Percentiles rank a stretch among this genome's conserved stretches.
These are phyloP conservation scores for Motacilla alba DNA, from an alignment of 2,113 vertebrate species.

Conservation along the genomic window DNA sequence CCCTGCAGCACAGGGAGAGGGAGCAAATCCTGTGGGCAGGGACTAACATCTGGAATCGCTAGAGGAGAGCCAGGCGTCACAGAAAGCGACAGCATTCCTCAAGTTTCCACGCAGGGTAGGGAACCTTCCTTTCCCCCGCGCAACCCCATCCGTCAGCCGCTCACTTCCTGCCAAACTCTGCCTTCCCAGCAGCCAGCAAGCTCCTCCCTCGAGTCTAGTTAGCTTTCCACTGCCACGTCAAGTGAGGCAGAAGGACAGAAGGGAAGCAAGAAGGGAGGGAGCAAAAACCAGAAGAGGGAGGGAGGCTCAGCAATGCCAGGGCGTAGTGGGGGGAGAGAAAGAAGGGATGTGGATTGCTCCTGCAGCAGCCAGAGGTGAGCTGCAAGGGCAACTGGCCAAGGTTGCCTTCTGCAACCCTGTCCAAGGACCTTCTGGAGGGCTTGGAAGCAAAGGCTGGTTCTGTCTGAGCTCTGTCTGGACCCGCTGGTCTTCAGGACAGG, in stretches of 20 bases:
- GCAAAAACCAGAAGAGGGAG: slow-evolving; percentile 59
- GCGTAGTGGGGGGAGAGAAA: slow-evolving; percentile 15
- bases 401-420: not conserved
- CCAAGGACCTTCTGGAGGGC: slow-evolving; percentile 22
- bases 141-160: slow-evolving; percentile 76
- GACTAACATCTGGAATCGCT: slow-evolving; percentile 95
- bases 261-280: slow-evolving; percentile 65
- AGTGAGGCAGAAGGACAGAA: slow-evolving; percentile 77
- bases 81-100: slow-evolving; percentile 86
- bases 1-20: slow-evolving; percentile 75
- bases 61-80: slow-evolving; percentile 76
- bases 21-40: slow-evolving; percentile 50
- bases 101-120: slow-evolving; percentile 79
- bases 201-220: slow-evolving; percentile 81
- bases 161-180: slow-evolving; percentile 89
- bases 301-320: slow-evolving; percentile 59
- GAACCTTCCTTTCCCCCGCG: slow-evolving; percentile 75
- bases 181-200: slow-evolving; percentile 82
- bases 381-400: slow-evolving; percentile 56
- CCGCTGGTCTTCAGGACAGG: not conserved
- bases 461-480: not conserved
- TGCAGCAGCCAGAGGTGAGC: slow-evolving; percentile 40
- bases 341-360: slow-evolving; percentile 25
- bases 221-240: slow-evolving; percentile 92
- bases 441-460: not conserved